Evolutionary conservation across 1,140 invertebrate genomes (phyloP).

Genomic region (Stegodyphus mimosarum): DNA sequence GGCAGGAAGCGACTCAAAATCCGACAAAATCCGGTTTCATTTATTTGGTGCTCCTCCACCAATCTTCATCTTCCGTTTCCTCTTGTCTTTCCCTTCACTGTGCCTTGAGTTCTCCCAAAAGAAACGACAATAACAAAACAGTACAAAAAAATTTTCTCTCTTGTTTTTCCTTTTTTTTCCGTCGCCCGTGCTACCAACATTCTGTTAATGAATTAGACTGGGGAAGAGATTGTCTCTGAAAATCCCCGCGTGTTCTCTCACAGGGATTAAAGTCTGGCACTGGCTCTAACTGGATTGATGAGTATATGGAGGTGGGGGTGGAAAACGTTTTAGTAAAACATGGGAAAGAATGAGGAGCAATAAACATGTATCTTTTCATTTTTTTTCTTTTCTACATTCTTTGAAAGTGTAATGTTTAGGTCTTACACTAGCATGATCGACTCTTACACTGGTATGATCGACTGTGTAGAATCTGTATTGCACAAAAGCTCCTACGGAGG

Average conservation of each 20-base stretch:
- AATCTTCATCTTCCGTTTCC: slow-evolving; percentile 3
- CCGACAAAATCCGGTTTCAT: slow-evolving; percentile 33
- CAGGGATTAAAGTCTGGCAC: slow-evolving; percentile 34
- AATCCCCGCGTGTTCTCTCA: slow-evolving; percentile 23
- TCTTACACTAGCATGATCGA: no score
- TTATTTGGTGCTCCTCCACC: slow-evolving; percentile 26
- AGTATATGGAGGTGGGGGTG: background rate
- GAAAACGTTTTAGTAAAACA: background rate
- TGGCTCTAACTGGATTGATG: slow-evolving; percentile 23
- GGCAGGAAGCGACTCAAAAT: slow-evolving; percentile 26
- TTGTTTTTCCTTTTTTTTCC: background rate
- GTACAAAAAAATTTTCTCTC: background rate
- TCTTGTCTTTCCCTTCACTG: background rate
- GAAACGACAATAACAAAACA: no score
- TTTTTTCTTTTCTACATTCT: no score
- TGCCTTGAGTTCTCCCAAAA: background rate
- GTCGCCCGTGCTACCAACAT: background rate
- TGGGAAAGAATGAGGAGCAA: no score
- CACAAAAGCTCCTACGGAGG: no score
- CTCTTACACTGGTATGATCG: no score
- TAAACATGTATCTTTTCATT: no score
- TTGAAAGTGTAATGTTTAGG: no score
- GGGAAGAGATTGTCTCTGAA: slow-evolving; percentile 21
- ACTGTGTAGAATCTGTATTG: no score
- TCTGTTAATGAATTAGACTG: slow-evolving; percentile 42